Percentiles rank a stretch among this genome's conserved stretches.
phyloP scores from a whole-genome alignment of 2,113 vertebrate genomes.

The Melanostigma gelatinosum region DNA sequence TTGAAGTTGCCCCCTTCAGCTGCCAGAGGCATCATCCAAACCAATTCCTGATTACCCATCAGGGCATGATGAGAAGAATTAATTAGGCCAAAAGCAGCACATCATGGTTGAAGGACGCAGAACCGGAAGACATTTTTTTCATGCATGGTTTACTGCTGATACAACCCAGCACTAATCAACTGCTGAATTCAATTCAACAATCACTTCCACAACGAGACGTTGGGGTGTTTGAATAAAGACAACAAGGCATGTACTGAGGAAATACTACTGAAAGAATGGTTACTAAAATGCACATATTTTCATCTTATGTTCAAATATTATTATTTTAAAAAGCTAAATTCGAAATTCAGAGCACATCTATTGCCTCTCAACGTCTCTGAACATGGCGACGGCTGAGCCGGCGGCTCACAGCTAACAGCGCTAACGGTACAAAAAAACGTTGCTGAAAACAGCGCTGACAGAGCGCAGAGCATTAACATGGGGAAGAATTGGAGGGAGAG shows the following conservation, averaged over 20 bases:
- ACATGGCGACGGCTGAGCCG: background rate
- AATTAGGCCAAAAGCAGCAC: constrained; percentile 48
- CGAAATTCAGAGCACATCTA: background rate
- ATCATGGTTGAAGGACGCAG: constrained; percentile 35
- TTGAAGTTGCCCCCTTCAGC: constrained; percentile 55
- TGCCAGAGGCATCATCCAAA: constrained; percentile 56
- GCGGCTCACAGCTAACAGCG: background rate
- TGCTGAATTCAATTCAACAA: constrained; percentile 11
- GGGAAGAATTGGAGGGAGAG: background rate
- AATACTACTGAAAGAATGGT: background rate
- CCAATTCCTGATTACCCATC: constrained; percentile 71
- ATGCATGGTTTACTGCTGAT: constrained; percentile 12
- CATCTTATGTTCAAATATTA: background rate
- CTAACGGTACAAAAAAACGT: background rate
- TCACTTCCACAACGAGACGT: background rate
- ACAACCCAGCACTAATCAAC: constrained; percentile 20
- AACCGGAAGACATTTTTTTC: constrained; percentile 25
- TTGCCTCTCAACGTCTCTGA: background rate
- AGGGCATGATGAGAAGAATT: constrained; percentile 65
- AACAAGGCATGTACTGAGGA: background rate
- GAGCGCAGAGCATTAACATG: background rate
- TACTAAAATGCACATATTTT: background rate
- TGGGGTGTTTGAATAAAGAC: background rate
- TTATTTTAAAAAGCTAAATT: background rate
- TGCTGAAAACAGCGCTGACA: background rate